A percentile compares a stretch with the other conserved stretches of the same genome.
Evolutionary conservation across 2,113 vertebrate genomes (phyloP).

Genomic region (Aegithalos caudatus): DNA sequence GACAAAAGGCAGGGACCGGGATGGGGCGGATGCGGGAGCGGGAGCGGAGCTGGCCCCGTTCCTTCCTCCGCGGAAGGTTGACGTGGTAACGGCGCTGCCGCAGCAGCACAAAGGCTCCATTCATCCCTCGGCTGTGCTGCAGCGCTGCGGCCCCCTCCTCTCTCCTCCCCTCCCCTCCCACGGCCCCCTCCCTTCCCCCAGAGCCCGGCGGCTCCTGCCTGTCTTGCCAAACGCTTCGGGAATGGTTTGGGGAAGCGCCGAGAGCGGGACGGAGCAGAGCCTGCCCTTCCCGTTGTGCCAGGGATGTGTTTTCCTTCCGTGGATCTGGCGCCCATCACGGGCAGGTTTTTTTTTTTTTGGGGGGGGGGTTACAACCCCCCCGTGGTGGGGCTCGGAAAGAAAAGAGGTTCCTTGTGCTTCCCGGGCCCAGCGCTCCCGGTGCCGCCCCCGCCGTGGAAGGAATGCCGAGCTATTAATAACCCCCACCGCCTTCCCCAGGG

Average conservation of each 20-base stretch:
- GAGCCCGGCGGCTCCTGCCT: background rate
- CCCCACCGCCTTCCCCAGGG: background rate
- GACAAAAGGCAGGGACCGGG: background rate
- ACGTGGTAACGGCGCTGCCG: slow-evolving; percentile 37
- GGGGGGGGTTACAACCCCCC: background rate
- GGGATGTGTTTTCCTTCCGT: fast-evolving
- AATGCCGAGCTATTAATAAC: slow-evolving; percentile 7
- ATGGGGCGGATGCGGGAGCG: background rate
- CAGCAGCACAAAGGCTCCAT: slow-evolving; percentile 61
- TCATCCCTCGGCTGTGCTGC: slow-evolving; percentile 12
- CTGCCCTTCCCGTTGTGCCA: background rate
- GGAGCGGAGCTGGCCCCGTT: background rate
- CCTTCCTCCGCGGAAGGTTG: slow-evolving; percentile 22
- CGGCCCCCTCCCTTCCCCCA: background rate
- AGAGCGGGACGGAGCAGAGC: background rate
- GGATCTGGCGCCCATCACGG: background rate
- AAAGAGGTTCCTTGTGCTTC: background rate
- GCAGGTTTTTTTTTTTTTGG: too few species aligned
- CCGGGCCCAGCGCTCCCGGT: background rate
- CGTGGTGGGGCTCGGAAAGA: background rate
- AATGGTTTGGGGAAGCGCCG: background rate
- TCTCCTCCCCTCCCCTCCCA: background rate
- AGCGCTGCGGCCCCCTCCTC: background rate
- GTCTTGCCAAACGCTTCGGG: background rate
- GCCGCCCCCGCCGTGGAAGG: background rate